Evolutionary conservation across 2,888 invertebrate species (phyloP).

Genomic region (Calameuta filiformis): DNA sequence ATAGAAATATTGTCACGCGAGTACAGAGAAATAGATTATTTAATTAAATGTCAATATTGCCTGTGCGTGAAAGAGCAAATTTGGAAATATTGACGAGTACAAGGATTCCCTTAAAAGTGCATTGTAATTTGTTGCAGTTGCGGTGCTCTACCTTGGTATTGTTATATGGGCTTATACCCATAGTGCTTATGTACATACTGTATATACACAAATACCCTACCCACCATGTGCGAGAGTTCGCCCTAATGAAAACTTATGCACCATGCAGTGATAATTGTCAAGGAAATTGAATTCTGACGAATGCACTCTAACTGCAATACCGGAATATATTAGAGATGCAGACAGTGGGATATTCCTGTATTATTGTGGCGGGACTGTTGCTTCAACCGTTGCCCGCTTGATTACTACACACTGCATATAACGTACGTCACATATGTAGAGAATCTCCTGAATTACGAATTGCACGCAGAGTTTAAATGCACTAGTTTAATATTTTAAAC

Average conservation of each 20-base stretch:
- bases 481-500: not conserved
- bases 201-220: not conserved
- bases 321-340: not conserved
- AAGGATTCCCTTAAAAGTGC: not conserved
- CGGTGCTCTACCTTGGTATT: not conserved
- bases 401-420: not conserved
- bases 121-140: not conserved
- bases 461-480: not conserved
- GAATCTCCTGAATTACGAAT: not conserved
- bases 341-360: not conserved
- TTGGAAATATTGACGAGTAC: not conserved
- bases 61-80: not conserved
- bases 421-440: not conserved
- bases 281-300: constrained; percentile 19
- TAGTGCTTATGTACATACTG: not conserved
- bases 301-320: not conserved
- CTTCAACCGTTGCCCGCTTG: not conserved
- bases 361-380: not conserved
- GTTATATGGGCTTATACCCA: not conserved
- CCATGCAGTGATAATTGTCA: constrained; percentile 22
- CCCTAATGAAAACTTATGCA: constrained; percentile 19
- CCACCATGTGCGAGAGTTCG: not conserved
- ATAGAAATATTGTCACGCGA: too few relatives aligned
- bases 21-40: not conserved
- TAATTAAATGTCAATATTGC: not conserved